Base-by-base conservation (phyloP, 2,113 vertebrate genomes). In the Otis tarda region DNA sequence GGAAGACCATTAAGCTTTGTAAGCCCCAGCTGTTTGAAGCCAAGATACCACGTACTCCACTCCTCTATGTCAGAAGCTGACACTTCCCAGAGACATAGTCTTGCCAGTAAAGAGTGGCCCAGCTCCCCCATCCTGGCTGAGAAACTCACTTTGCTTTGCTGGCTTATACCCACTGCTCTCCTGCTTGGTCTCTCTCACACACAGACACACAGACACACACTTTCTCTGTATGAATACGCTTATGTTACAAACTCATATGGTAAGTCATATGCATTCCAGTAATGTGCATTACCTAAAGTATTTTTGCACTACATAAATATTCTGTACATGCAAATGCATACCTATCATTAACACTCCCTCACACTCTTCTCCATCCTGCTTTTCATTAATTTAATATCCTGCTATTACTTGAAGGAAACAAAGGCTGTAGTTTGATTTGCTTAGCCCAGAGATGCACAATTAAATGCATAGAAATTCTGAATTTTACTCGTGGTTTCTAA, bases 381-480 rank as follows among this genome's bases (percentile, higher is more conserved):
- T 94, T 93, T 94, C 69, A 78, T 87, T 94, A 93, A 84, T 69
- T 93, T 91, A 70, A 75, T 86, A 78, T 70, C 81, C 82, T 76
- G 21, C 30, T 77, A 71, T 87, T 93, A 82, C 76, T 87, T 28
- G 4, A 95, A 86, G 47, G 87, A 97, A 95, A 91, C 31, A 91
- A 84, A 91, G 70, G 47, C n/a, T 1, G 4, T 60, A 91, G 76
- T 83, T 80, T 89, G 59, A 94, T 93, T 89, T 89, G 47, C 77
- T 94, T 96, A 90, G 81, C 53, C 82, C 57, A 81, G 56, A 91
- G 83, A 75, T 73, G 15, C 57, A 64, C 74, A 91, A 90, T 87
- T 79, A 76, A 82, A 87, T 28, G n/a, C 33, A 21, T 24, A 79
- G 69, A 75, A 88, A 90, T 31, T 71, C 59, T 64, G 63, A 93